Base-by-base conservation (phyloP, 2,797 vertebrate genomes). In the Sarcophilus harrisii region DNA sequence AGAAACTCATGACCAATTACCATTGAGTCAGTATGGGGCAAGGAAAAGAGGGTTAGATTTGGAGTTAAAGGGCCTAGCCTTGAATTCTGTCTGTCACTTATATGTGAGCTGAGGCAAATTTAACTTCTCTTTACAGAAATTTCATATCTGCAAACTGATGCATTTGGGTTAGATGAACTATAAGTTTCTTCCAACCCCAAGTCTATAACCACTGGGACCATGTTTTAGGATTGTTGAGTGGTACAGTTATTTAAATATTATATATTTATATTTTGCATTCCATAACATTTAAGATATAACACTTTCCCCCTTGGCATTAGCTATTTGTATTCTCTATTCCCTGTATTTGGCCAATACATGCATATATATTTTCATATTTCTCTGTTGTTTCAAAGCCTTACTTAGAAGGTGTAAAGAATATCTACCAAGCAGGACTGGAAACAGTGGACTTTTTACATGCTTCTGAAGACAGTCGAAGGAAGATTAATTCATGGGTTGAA, bases 401-500 rank as follows among this genome's bases (percentile, higher is more conserved):
- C 62, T 0, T 97, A 59, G 55, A 93, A n/a, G 90, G 92, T 4
- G 18, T 90, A 55, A 59, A 97, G 49, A 32, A 95, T 57, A 96
- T 96, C 18, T 98, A 98, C 90, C 32, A 96, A 5, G 94, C 97
- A 54, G 66, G 66, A 21, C 55, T 96, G 54, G 96, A 98, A 73
- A 91, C 94, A 45, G 95, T 93, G 4, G 97, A 98, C 66, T 98
- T 98, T 96, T 0, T 0, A 10, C 60, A 93, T 5, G 91, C 94
- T 52, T 0, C 87, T 90, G 98, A 98, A n/a, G 95, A 97, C 94
- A 96, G 24, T 30, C 87, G 60, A 89, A 60, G 95, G 95, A 92
- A 96, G 92, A 98, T 98, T 66, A 98, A 98, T 62, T 91, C 95
- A 94, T 98, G 98, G 98, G 96, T 98, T 62, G 98, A 97, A 93